phyloP scores from a whole-genome alignment of 2,797 vertebrate genomes.

The Hafferia zeledoni region DNA sequence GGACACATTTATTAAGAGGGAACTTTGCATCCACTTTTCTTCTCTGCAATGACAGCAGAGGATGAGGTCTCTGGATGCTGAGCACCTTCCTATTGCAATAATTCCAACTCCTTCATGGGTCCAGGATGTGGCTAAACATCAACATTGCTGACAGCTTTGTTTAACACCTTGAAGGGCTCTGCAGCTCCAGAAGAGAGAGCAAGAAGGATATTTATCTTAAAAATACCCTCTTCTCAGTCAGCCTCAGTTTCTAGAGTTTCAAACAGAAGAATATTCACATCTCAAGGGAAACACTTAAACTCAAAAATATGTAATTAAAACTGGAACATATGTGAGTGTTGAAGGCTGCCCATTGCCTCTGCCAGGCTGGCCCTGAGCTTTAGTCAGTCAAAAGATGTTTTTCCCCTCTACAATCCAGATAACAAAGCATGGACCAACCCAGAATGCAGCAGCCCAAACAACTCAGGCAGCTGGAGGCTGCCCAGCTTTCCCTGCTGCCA shows the following conservation, averaged over 20 bases:
- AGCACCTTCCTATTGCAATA: background rate
- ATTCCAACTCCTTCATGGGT: background rate
- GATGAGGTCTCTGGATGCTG: background rate
- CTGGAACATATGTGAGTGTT: background rate
- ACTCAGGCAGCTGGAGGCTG: background rate
- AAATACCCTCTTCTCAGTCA: background rate
- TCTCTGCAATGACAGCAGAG: background rate
- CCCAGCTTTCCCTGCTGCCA: background rate
- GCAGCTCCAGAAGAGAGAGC: background rate
- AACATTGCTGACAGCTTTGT: background rate
- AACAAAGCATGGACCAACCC: background rate
- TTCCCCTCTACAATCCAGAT: background rate
- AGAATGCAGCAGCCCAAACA: background rate
- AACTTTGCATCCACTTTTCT: conserved; percentile 33
- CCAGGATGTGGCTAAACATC: background rate
- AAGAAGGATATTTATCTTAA: background rate
- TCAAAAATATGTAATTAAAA: background rate
- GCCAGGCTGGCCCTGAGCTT: background rate
- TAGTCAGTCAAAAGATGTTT: background rate
- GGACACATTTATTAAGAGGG: conserved; percentile 11
- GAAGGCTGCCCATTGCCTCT: background rate
- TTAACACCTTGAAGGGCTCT: conserved; percentile 3
- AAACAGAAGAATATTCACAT: background rate
- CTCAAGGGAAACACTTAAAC: background rate
- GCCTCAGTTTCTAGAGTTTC: background rate